A percentile compares a stretch with the other conserved stretches of the same genome.
These are phyloP conservation scores for Patagioenas fasciata DNA, from an alignment of 2,113 vertebrate species.

Conservation along the genomic window DNA sequence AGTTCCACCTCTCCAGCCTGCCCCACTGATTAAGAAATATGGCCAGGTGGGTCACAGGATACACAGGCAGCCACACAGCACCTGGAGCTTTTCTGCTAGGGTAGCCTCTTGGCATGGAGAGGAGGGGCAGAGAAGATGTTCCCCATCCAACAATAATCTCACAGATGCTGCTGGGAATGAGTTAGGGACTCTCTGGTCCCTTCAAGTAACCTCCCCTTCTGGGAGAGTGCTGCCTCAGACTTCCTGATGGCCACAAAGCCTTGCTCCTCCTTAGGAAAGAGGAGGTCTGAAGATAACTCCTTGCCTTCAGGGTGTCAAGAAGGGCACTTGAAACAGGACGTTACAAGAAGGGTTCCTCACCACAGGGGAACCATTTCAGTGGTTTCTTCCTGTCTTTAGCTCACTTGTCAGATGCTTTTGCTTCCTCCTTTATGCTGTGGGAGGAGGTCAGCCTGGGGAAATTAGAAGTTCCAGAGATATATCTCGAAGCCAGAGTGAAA, in stretches of 20 bases:
- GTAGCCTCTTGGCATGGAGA: not conserved
- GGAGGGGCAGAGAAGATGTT: not conserved
- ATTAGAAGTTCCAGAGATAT: not conserved
- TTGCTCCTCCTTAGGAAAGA: not conserved
- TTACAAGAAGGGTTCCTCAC: not conserved
- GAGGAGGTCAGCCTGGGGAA: not conserved
- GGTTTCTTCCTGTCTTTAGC: not conserved
- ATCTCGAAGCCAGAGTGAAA: not conserved
- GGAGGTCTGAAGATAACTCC: not conserved
- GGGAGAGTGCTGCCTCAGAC: not conserved
- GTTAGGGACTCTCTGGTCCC: not conserved
- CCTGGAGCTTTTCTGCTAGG: not conserved
- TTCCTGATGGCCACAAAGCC: not conserved
- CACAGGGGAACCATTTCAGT: not conserved
- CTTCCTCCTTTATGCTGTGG: not conserved
- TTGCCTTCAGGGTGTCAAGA: not conserved
- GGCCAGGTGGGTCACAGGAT: not conserved
- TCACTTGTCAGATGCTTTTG: not conserved
- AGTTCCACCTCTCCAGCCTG: not conserved
- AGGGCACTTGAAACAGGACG: not conserved
- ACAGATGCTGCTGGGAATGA: not conserved
- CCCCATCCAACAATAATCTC: not conserved
- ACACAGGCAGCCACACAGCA: not conserved
- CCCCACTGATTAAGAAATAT: not conserved
- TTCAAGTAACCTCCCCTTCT: not conserved